Evolutionary conservation across 2,113 vertebrate species (phyloP).

Genomic region (Misgurnus anguillicaudatus): DNA sequence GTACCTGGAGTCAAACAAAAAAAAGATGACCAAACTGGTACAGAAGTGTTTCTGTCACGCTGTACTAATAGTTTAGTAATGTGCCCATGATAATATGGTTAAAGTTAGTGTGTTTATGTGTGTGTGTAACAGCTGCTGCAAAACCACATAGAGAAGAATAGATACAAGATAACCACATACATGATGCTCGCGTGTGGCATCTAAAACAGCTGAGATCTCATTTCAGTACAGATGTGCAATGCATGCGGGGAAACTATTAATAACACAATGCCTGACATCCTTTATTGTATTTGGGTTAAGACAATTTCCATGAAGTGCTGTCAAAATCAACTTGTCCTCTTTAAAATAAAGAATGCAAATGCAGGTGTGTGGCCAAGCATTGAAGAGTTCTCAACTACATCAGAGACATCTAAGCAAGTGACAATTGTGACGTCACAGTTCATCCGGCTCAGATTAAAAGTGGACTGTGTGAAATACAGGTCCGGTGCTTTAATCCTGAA

Average conservation of each 20-base stretch:
- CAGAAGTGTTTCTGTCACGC: neutral
- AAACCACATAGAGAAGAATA: slow-evolving; percentile 42
- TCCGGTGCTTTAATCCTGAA: too few relatives aligned
- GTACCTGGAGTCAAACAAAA: neutral
- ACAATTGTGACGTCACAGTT: too few relatives aligned
- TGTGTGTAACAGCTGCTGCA: slow-evolving; percentile 66
- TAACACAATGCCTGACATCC: slow-evolving; percentile 27
- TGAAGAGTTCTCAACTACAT: too few relatives aligned
- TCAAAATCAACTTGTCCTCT: slow-evolving; percentile 58
- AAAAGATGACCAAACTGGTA: slow-evolving; percentile 1
- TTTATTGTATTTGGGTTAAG: slow-evolving; percentile 41
- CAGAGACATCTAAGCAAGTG: too few relatives aligned
- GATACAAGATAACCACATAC: slow-evolving; percentile 38
- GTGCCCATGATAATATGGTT: slow-evolving; percentile 20
- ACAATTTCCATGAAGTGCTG: slow-evolving; percentile 62
- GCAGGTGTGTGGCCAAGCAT: neutral
- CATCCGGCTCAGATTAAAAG: too few relatives aligned
- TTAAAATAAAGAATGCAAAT: slow-evolving; percentile 23
- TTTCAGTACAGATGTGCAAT: slow-evolving; percentile 48
- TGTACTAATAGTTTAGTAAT: slow-evolving; percentile 3
- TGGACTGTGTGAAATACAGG: too few relatives aligned
- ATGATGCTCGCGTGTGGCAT: slow-evolving; percentile 24
- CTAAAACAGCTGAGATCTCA: slow-evolving; percentile 24
- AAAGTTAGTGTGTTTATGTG: neutral
- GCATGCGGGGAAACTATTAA: slow-evolving; percentile 41